These are phyloP conservation scores for Astreopora myriophthalma DNA, from an alignment of 64 coral and sea anemone genomes.

Conservation along the genomic window DNA sequence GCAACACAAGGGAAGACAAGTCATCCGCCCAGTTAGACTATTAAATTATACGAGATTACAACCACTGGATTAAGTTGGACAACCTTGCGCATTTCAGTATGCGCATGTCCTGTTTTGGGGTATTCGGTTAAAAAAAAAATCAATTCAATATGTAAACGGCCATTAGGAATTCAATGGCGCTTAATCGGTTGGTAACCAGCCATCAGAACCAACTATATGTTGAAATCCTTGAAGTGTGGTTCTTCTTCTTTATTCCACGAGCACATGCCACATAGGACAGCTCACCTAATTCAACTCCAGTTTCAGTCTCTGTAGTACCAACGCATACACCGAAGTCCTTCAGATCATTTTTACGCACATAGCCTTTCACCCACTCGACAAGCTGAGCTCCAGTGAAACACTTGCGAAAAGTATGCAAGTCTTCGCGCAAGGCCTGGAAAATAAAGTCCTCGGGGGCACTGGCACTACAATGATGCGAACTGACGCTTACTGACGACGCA, in stretches of 20 bases:
- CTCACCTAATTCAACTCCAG: constrained; percentile 85
- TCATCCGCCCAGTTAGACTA: too few relatives aligned
- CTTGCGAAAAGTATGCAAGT: constrained; percentile 78
- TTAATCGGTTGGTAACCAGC: too few relatives aligned
- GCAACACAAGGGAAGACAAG: neutral
- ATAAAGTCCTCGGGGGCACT: constrained; percentile 73
- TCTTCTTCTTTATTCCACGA: neutral
- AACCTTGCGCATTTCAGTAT: too few relatives aligned
- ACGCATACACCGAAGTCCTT: constrained; percentile 84
- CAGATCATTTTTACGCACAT: constrained; percentile 67
- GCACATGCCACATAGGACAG: neutral
- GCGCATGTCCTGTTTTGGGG: too few relatives aligned
- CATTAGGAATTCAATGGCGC: too few relatives aligned
- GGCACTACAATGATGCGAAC: constrained; percentile 58
- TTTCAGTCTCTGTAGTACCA: constrained; percentile 73
- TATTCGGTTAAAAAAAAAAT: too few relatives aligned
- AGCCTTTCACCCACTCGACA: constrained; percentile 64
- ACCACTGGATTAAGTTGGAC: too few relatives aligned
- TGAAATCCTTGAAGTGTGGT: too few relatives aligned
- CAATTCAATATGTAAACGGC: too few relatives aligned
- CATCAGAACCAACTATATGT: too few relatives aligned
- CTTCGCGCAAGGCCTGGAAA: constrained; percentile 71
- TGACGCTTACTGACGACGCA: constrained; percentile 61
- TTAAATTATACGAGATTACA: too few relatives aligned
- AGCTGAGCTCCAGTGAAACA: constrained; percentile 77